Evolutionary conservation across 2,113 vertebrate species (phyloP).

Genomic region (Corythornis cristatus): DNA sequence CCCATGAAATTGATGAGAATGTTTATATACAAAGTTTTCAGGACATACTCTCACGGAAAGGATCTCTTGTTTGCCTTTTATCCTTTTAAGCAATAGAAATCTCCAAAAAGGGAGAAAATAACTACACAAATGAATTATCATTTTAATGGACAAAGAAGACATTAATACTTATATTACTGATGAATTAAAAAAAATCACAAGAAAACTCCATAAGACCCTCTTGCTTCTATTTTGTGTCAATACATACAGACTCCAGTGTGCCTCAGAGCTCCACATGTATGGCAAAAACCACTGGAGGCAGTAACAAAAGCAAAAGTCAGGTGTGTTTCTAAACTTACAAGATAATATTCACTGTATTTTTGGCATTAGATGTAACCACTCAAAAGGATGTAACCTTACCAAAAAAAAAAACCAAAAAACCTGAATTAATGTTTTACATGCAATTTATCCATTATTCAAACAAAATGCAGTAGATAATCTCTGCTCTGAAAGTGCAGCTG

Average conservation of each 20-base stretch:
- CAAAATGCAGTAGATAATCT: not conserved
- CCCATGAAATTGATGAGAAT: not conserved
- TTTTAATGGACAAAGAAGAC: not conserved
- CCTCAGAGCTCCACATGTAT: not conserved
- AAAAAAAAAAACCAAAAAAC: not conserved
- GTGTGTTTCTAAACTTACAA: not conserved
- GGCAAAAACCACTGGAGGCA: not conserved
- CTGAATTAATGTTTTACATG: not conserved
- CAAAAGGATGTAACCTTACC: not conserved
- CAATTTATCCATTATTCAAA: not conserved
- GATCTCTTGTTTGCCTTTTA: not conserved
- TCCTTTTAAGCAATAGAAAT: not conserved
- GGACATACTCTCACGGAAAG: not conserved
- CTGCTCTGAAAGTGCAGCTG: not conserved
- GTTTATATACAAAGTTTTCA: not conserved
- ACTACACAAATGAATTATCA: not conserved
- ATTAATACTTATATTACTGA: not conserved
- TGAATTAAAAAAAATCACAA: not conserved
- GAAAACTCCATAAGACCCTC: not conserved
- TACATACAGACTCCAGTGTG: not conserved
- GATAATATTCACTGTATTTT: not conserved
- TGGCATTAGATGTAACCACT: not conserved
- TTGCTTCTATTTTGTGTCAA: not conserved
- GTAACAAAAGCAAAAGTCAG: not conserved
- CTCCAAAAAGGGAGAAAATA: not conserved